phyloP scores from a whole-genome alignment of 2,888 invertebrate species.

The Cataglyphis livida region DNA sequence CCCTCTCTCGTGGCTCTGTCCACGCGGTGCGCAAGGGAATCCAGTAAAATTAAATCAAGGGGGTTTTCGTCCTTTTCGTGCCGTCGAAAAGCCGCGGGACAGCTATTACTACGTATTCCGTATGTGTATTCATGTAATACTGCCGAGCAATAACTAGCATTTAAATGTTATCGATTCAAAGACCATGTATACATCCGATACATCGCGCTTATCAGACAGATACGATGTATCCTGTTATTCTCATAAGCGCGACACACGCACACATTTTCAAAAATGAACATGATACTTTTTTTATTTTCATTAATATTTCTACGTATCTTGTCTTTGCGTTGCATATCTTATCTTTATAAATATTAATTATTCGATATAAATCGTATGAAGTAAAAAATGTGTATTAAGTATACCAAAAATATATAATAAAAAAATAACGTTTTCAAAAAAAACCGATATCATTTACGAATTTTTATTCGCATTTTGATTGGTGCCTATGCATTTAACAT shows the following conservation, averaged over 20 bases:
- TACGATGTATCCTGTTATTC: not conserved
- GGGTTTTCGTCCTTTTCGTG: slow-evolving; percentile 51
- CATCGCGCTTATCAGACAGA: too few relatives aligned
- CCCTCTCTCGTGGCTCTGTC: slow-evolving; percentile 60
- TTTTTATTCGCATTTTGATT: not conserved
- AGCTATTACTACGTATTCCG: slow-evolving; percentile 54
- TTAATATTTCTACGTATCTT: not conserved
- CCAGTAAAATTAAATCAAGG: slow-evolving; percentile 70
- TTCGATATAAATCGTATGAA: not conserved
- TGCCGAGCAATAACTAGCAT: not conserved
- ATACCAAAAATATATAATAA: not conserved
- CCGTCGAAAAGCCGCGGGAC: slow-evolving; percentile 57
- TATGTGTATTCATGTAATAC: slow-evolving; percentile 35
- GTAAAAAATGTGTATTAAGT: not conserved
- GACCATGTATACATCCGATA: not conserved
- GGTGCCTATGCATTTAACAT: slow-evolving; percentile 23
- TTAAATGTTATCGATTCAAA: slow-evolving; percentile 43
- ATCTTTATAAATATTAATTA: slow-evolving; percentile 7
- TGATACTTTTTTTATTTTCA: not conserved
- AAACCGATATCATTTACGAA: not conserved
- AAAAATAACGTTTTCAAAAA: not conserved
- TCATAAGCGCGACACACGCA: not conserved
- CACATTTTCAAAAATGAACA: not conserved
- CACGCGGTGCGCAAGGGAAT: slow-evolving; percentile 58
- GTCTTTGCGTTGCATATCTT: not conserved